Evolutionary conservation across 2,113 vertebrate genomes (phyloP).

Genomic region (Engraulis encrasicolus): DNA sequence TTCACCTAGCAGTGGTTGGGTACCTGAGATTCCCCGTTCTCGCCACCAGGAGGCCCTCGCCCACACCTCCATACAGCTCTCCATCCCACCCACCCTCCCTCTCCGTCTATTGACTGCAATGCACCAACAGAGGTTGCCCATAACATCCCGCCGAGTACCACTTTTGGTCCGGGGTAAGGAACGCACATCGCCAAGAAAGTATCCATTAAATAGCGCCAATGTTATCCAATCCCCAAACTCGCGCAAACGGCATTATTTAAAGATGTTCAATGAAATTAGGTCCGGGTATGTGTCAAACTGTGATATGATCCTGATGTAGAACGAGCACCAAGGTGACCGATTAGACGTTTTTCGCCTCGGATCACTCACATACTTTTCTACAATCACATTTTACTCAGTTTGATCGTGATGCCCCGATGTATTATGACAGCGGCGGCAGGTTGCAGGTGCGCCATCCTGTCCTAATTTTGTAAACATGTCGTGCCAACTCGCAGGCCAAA

Average conservation of each 20-base stretch:
- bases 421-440: not conserved
- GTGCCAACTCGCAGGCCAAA: not conserved
- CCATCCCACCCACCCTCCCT: constrained; percentile 19
- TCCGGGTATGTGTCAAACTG: not conserved
- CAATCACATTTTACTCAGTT: not conserved
- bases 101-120: constrained; percentile 73
- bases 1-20: constrained; percentile 37
- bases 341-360: not conserved
- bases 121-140: constrained; percentile 64
- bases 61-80: too few species aligned
- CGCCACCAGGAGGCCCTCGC: constrained; percentile 42
- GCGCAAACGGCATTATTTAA: not conserved
- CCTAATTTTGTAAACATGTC: constrained; percentile 3
- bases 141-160: not conserved
- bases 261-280: not conserved
- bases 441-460: not conserved
- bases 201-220: not conserved
- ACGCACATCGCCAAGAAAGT: not conserved
- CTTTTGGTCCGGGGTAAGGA: not conserved
- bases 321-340: constrained; percentile 66
- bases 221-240: not conserved
- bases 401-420: not conserved
- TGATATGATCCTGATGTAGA: not conserved
- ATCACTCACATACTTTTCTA: not conserved
- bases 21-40: constrained; percentile 51